These are phyloP conservation scores for Anas platyrhynchos DNA, from an alignment of 2,113 vertebrate species.

Conservation along the genomic window DNA sequence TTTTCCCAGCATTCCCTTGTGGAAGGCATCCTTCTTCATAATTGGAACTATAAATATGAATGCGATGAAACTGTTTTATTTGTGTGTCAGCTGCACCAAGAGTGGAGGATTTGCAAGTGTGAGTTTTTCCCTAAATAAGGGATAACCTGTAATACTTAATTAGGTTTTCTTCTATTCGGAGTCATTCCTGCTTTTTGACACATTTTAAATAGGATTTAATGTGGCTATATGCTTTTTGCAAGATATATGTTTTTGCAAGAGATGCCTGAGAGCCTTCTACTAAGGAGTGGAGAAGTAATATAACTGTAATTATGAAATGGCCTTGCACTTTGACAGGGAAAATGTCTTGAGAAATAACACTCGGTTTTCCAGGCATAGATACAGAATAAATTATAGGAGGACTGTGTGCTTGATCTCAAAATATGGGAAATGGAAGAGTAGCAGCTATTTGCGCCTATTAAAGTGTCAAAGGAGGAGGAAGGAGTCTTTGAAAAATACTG, in stretches of 20 bases:
- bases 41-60: conserved; percentile 58
- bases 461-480: not conserved
- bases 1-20: conserved; percentile 13
- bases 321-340: not conserved
- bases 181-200: conserved; percentile 18
- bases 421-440: not conserved
- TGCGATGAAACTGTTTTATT: not conserved
- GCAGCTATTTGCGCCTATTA: not conserved
- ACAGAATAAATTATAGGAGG: conserved; percentile 9
- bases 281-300: not conserved
- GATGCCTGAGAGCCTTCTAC: not conserved
- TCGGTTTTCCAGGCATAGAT: not conserved
- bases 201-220: conserved; percentile 28
- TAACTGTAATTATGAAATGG: conserved; percentile 32
- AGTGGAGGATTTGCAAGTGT: not conserved
- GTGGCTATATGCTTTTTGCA: not conserved
- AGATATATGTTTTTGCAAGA: not conserved
- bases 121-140: not conserved
- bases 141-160: not conserved
- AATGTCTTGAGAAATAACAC: conserved; percentile 13
- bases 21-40: conserved; percentile 32
- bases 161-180: not conserved
- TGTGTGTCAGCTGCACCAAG: not conserved
- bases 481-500: not conserved
- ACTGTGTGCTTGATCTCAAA: conserved; percentile 3